Base-by-base conservation (phyloP, 1,140 invertebrate species). In the Cyclina sinensis region DNA sequence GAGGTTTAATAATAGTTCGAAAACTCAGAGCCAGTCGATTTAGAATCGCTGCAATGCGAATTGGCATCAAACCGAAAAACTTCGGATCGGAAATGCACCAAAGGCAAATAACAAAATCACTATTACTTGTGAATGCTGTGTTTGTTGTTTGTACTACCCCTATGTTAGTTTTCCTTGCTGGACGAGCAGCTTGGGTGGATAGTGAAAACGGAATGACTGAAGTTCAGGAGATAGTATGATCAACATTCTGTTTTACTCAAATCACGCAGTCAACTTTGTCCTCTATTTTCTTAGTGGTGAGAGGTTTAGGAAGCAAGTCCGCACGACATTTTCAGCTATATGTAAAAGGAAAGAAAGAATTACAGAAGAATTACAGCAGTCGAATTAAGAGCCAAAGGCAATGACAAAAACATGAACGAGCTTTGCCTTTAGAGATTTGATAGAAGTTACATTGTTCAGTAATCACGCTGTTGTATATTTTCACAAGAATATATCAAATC, bases 81-180 rank as follows among this genome's bases (percentile, higher is more conserved):
- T 54, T 3, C 51, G 51, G 12, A 3, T 7, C 12, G 2, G 21
- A 18, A 18, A 54, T n/a, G 9, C 3, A 54, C 21, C 12, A n/a
- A 14, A 7, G 51, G 18, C 21, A 14, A 18, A 54, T 54, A 54
- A 76, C 68, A 18, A 57, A 39, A 24, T 73, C 43, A 37, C 73
- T 87, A 11, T n/a, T 87, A 5, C 32, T 37, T 5, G 43, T 87
- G 37, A 87, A 87, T 65, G 59, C 59, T 16, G 74, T 87, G 3
- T 87, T 87, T 46, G 21, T 87, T 7, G 0, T 87, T n/a, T 87
- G 74, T 70, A 68, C 62, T 9, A 87, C 85, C 12, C 85, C 85
- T 0, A 80, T 87, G 1, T 30, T 27, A 14, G 39, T 87, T 32
- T 87, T 46, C 32, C 27, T 87, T n/a, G 62, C 78, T 30, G 74